Conservation (phyloP, 2,113 vertebrate species). For the Halichoerus grypus region DNA sequence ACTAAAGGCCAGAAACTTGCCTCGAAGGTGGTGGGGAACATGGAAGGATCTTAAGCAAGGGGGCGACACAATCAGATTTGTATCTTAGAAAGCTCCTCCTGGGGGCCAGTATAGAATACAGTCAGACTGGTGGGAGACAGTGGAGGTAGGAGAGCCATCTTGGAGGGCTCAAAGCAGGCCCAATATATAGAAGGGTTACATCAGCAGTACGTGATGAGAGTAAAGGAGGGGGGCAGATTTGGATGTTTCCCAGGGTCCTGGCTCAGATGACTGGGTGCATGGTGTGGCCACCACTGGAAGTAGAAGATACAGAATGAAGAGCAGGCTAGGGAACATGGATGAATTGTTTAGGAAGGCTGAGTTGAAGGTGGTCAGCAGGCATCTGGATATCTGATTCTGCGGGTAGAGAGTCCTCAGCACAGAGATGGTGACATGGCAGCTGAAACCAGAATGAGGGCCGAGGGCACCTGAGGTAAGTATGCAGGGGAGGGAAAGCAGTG, state of each 20-base stretch:
- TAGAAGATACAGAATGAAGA: constrained; percentile 28
- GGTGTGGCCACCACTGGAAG: not conserved
- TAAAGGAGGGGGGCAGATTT: not conserved
- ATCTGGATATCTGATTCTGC: not conserved
- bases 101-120: not conserved
- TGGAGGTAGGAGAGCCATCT: not conserved
- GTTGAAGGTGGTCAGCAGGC: not conserved
- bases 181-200: not conserved
- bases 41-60: not conserved
- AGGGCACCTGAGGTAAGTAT: not conserved
- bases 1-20: constrained; percentile 21
- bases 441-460: not conserved
- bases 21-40: not conserved
- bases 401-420: not conserved
- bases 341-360: not conserved
- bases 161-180: not conserved
- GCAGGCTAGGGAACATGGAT: not conserved
- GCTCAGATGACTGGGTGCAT: not conserved
- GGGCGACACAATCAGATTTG: not conserved
- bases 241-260: not conserved
- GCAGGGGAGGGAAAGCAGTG: not conserved
- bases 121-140: not conserved
- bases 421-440: not conserved
- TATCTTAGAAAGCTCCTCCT: constrained; percentile 32
- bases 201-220: not conserved